phyloP scores from a whole-genome alignment of 2,888 invertebrate genomes.

The Lithosia quadra region DNA sequence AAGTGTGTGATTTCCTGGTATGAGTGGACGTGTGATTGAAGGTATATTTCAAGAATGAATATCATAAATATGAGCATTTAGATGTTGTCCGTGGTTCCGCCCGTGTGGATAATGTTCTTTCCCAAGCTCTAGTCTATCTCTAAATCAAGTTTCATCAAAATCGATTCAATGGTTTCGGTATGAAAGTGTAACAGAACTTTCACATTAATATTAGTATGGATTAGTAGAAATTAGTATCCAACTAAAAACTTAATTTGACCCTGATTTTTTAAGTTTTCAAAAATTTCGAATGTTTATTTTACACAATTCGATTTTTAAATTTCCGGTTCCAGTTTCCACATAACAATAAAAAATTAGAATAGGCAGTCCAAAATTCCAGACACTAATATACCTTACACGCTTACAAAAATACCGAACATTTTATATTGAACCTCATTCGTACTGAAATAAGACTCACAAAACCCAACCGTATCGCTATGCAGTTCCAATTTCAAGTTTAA shows the following conservation, averaged over 20 bases:
- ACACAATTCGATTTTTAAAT: conserved; percentile 16
- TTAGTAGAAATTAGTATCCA: too few species aligned
- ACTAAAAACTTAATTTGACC: neutral
- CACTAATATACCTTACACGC: conserved; percentile 26
- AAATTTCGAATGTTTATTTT: conserved; percentile 29
- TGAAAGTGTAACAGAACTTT: too few species aligned
- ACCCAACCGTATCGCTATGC: conserved; percentile 58
- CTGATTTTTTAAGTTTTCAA: conserved; percentile 1
- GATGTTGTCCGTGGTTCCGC: too few species aligned
- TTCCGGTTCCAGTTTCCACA: conserved; percentile 25
- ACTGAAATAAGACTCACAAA: conserved; percentile 38
- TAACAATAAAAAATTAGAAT: conserved; percentile 30
- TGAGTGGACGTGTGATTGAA: conserved; percentile 19
- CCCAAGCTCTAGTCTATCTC: too few species aligned
- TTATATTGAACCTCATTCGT: conserved; percentile 48
- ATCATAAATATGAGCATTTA: neutral
- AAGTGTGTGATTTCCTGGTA: conserved; percentile 34
- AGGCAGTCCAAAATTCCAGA: conserved; percentile 32
- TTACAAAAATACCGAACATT: conserved; percentile 12
- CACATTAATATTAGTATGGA: too few species aligned
- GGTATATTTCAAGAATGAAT: conserved; percentile 12
- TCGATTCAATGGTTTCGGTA: too few species aligned
- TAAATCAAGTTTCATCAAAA: too few species aligned
- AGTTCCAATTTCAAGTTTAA: conserved; percentile 76
- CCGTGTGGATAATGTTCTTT: too few species aligned